Base-by-base conservation (phyloP, 1,140 invertebrate genomes). In the Plodia interpunctella region DNA sequence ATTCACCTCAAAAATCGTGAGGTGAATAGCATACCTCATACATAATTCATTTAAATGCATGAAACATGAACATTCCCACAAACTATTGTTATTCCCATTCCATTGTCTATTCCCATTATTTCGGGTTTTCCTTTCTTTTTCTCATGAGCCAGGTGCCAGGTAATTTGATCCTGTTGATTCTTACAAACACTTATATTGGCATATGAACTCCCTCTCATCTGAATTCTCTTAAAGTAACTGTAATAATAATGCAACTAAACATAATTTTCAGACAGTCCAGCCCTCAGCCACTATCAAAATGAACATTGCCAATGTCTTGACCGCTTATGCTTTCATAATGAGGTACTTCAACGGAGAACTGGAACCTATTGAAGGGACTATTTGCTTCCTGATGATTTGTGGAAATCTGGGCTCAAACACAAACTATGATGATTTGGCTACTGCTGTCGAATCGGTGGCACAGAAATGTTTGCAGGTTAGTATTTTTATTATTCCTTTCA, bases 311-410 rank as follows among this genome's bases (percentile, higher is more conserved):
- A 96, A 96, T 80, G 90, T 95, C 0, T 62, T 96, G 5, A 90
- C 91, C 18, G 90, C 94, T 11, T 96, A 96, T 76, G 90, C 91
- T 0, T 94, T 93, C 57, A 90, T 90, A 10, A 86, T 90, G 28
- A 86, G 94, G 17, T 93, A 93, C 76, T 95, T 94, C 67, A 93
- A 94, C 74, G 94, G 94, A 19, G 94, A 96, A 69, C 90, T 92
- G 25, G 93, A 92, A 70, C 63, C 91, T 8, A 68, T 87, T 4
- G 94, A 95, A 80, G 90, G 91, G 9, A 76, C 88, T 0, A 76
- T 86, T 18, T 90, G 91, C 66, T 82, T 95, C 18, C 76, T 93
- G 1, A 88, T 90, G 57, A 76, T 95, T 15, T 93, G 92, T 68
- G 83, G 90, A 6, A 93, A 92, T 71, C 81, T 96, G 5, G 91